Percentiles rank a stretch among this genome's conserved stretches.
These are phyloP conservation scores for Chymomyza costata DNA, from an alignment of 1,140 invertebrate species.

Conservation along the genomic window DNA sequence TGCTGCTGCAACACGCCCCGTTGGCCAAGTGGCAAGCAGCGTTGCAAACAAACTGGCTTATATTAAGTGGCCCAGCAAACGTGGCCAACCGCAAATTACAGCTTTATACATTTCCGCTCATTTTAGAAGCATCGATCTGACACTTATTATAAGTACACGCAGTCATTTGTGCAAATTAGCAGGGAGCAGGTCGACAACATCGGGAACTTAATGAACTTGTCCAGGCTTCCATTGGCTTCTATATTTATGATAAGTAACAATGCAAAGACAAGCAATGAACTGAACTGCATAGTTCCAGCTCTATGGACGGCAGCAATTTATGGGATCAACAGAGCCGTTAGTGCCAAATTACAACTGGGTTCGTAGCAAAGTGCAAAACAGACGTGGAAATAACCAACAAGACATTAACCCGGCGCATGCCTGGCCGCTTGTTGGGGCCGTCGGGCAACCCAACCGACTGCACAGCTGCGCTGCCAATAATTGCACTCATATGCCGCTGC, in stretches of 20 bases:
- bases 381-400: slow-evolving; percentile 67
- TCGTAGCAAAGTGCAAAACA: slow-evolving; percentile 51
- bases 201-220: slow-evolving; percentile 52
- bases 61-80: background rate
- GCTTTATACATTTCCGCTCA: slow-evolving; percentile 45
- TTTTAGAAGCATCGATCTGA: slow-evolving; percentile 36
- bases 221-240: slow-evolving; percentile 12
- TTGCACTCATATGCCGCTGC: background rate
- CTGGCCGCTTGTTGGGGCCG: slow-evolving; percentile 37
- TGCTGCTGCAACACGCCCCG: too few species aligned
- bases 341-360: slow-evolving; percentile 69
- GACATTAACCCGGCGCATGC: slow-evolving; percentile 69
- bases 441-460: background rate
- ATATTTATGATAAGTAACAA: too few species aligned
- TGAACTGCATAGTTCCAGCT: slow-evolving; percentile 10
- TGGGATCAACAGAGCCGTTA: slow-evolving; percentile 69
- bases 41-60: too few species aligned
- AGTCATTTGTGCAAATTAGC: background rate
- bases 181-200: too few species aligned
- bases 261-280: too few species aligned
- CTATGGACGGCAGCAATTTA: slow-evolving; percentile 50
- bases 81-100: slow-evolving; percentile 42
- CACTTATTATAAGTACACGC: slow-evolving; percentile 53
- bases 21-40: too few species aligned
- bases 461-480: too few species aligned